Percentiles rank a stretch among this genome's conserved stretches.
These are phyloP conservation scores for Bovichtus variegatus DNA, from an alignment of 2,797 vertebrate genomes.

Conservation along the genomic window DNA sequence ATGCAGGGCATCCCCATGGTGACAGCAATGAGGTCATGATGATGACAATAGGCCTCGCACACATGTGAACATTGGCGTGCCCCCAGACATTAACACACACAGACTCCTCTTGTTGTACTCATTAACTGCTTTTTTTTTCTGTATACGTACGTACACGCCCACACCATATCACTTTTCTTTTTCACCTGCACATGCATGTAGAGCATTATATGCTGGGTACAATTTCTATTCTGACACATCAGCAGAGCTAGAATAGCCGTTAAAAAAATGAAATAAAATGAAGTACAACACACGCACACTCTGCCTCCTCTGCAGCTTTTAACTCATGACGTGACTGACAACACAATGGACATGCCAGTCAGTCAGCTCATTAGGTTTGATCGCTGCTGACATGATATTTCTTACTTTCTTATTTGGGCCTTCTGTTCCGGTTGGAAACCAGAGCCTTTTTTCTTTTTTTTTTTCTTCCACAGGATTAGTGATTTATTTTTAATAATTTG, in stretches of 20 bases:
- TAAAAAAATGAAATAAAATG: neutral
- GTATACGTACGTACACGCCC: neutral
- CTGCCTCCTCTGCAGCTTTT: constrained; percentile 42
- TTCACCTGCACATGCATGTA: constrained; percentile 3
- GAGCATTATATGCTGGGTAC: constrained; percentile 5
- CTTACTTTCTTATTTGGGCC: constrained; percentile 28
- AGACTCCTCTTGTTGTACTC: no score
- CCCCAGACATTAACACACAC: constrained; percentile 18
- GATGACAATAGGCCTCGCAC: constrained; percentile 7
- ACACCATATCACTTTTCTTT: constrained; percentile 10
- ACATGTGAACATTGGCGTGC: neutral
- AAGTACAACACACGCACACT: neutral
- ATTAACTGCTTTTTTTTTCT: neutral
- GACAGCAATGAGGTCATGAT: constrained; percentile 22
- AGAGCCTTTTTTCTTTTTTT: constrained; percentile 12
- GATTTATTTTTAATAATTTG: constrained; percentile 46
- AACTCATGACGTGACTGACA: constrained; percentile 57
- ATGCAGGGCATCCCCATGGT: constrained; percentile 39
- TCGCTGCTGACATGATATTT: constrained; percentile 58
- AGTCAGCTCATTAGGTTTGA: constrained; percentile 68
- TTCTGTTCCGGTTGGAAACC: constrained; percentile 24
- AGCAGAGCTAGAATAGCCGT: constrained; percentile 32
- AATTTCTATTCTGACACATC: constrained; percentile 50
- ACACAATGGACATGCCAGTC: constrained; percentile 56
- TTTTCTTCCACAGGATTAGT: constrained; percentile 54